Evolutionary conservation across 2,113 vertebrate genomes (phyloP), one percentile per base, ranked within the genome.

Genomic region (Xenotilapia flavipinnis): DNA sequence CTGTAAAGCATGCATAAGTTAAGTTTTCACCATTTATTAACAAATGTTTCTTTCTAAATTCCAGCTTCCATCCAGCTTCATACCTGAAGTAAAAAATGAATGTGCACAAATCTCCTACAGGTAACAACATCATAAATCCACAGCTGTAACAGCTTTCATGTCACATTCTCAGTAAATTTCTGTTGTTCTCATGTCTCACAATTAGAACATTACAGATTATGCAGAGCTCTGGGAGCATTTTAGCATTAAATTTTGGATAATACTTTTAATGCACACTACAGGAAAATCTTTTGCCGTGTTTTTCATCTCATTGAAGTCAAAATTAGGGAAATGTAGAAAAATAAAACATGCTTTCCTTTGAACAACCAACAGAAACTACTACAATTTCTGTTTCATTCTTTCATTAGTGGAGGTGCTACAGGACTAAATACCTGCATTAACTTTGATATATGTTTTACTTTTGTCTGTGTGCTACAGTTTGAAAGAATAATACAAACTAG

Each of bases 401-500:
- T 55, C 2, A 26, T 26, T 55, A 55, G 11, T 55, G 54, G 21
- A 55, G 54, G 11, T 55, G 54, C 54, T 55, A 55, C 54, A 55
- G 54, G 21, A 55, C 0, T 55, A 55, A 55, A 55, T 55, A 55
- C 12, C 54, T 55, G 54, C 6, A 0, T 55, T 55, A 55, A 55
- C 21, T 55, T 55, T 26, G 54, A 54, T 54, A 55, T 55, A 55
- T 55, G 1, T 26, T 55, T 55, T 55, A 55, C 54, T 2, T 55
- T 55, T 55, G 6, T 55, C 12, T 55, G 54, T 55, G 54, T 55
- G 54, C 21, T 55, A 55, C 11, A 55, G 4, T 55, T 55, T 55
- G 11, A 55, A 55, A 55, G 53, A 55, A 55, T 55, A 55, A 55
- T 5, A 23, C 53, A 55, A 55, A 55, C 51, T 6, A 54, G 51